Conservation (phyloP, 2,113 vertebrate species). For the Halcyon malimbica region DNA sequence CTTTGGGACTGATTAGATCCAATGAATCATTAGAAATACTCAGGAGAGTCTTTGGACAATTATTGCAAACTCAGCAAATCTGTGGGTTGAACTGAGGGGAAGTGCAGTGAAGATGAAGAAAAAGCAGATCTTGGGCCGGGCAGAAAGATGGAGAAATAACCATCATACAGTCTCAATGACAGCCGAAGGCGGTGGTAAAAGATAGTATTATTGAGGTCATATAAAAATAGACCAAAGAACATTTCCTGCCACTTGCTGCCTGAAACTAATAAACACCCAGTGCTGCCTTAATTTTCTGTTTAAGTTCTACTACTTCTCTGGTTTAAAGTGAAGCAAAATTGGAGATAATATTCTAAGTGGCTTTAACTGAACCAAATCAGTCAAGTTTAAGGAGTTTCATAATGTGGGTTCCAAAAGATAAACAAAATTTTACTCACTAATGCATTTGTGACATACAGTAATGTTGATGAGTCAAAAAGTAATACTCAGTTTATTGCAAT, state of each 20-base stretch:
- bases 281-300: background rate
- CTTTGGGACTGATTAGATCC: background rate
- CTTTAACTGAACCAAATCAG: background rate
- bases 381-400: background rate
- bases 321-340: background rate
- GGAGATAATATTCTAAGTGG: background rate
- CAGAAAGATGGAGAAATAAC: background rate
- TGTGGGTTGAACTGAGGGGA: background rate
- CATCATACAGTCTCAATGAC: background rate
- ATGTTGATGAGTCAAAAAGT: background rate
- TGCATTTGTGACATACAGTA: background rate
- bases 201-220: slow-evolving; percentile 18
- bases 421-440: background rate
- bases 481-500: background rate
- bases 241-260: background rate
- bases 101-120: background rate
- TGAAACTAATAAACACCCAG: background rate
- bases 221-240: slow-evolving; percentile 56
- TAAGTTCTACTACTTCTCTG: background rate
- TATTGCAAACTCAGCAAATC: background rate
- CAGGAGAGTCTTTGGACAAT: background rate
- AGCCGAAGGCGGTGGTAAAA: background rate
- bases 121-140: background rate
- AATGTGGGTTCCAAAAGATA: background rate
- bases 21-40: background rate